phyloP scores from a whole-genome alignment of 2,797 vertebrate genomes.

The Oreortyx pictus region DNA sequence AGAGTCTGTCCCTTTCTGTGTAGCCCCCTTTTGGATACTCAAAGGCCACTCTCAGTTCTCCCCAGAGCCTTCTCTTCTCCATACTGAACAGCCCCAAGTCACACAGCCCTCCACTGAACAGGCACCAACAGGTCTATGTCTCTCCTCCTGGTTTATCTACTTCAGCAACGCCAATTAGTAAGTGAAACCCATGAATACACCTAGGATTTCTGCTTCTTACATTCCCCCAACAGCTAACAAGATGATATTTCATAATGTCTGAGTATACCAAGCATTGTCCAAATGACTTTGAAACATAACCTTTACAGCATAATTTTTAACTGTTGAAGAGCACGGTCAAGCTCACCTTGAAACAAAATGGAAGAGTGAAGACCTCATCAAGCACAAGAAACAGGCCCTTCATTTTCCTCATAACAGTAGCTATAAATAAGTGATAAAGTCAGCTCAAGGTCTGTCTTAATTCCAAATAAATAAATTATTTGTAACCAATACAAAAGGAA shows the following conservation, averaged over 20 bases:
- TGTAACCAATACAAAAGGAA: not conserved
- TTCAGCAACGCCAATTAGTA: not conserved
- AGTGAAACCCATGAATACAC: not conserved
- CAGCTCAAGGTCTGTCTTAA: not conserved
- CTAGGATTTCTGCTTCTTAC: not conserved
- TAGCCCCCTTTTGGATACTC: no score
- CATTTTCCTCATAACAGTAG: not conserved
- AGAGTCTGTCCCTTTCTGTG: no score
- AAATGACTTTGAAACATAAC: not conserved
- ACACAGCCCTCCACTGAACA: no score
- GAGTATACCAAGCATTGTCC: not conserved
- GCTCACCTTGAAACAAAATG: not conserved
- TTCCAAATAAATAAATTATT: not conserved
- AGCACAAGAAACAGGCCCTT: not conserved
- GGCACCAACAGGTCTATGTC: no score
- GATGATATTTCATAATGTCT: accelerated
- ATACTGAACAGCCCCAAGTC: no score
- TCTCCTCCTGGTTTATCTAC: not conserved
- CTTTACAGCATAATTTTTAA: not conserved
- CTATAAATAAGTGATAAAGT: not conserved
- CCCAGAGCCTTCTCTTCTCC: no score
- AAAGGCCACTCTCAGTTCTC: no score
- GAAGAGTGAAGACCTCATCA: not conserved
- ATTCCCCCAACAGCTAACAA: not conserved
- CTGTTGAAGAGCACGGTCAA: no score